A percentile compares a stretch with the other conserved stretches of the same genome.
These are phyloP conservation scores for Papilio polytes DNA, from an alignment of 1,140 invertebrate genomes.

Conservation along the genomic window DNA sequence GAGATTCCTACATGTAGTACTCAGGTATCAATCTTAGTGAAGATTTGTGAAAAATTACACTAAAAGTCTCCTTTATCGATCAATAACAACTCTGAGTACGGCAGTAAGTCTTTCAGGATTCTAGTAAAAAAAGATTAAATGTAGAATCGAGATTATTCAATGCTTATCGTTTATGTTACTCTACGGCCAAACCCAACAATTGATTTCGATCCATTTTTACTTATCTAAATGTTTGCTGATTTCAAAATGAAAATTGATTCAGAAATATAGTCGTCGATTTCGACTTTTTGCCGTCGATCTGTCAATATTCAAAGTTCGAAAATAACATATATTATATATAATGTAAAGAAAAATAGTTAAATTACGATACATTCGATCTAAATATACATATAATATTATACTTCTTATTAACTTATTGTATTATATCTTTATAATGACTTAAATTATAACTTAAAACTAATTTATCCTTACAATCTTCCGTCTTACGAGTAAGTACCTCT, in stretches of 20 bases:
- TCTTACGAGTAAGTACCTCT: no score
- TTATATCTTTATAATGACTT: no score
- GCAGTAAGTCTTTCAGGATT: background rate
- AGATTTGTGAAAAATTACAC: background rate
- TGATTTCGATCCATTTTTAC: background rate
- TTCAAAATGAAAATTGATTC: background rate
- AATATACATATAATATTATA: no score
- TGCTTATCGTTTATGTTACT: background rate
- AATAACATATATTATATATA: no score
- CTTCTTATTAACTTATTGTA: no score
- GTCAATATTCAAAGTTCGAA: no score
- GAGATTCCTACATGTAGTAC: background rate
- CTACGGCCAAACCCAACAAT: background rate
- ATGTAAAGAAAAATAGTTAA: no score
- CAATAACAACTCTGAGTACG: background rate
- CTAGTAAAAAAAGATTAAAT: background rate
- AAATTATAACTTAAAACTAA: no score
- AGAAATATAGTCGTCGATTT: background rate
- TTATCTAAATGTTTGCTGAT: background rate
- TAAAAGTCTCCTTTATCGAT: background rate
- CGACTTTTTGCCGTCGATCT: no score
- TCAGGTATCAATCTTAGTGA: background rate
- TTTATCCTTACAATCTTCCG: no score
- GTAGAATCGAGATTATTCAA: background rate
- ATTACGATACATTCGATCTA: no score